Base-by-base conservation (phyloP, 2,113 vertebrate species). In the Pao palembangensis region DNA sequence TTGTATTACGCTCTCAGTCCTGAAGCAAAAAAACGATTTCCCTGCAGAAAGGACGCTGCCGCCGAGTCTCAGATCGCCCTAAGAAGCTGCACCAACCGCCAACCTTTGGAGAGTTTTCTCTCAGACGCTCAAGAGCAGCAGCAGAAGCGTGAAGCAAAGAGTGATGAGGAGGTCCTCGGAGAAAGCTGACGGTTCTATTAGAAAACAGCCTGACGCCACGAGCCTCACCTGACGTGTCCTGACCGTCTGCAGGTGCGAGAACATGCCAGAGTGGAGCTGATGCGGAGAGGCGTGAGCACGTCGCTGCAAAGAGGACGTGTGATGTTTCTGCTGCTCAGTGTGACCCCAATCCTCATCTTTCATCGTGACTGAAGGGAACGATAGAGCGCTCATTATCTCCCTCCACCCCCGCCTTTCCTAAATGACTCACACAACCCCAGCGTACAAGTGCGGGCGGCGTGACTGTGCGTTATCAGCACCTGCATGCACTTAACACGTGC, bases 311-410 rank as follows among this genome's bases (percentile, higher is more conserved):
- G 47, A 51, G 42, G 61, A 42, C 0, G 58, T 82, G 73, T 81
- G 71, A 81, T 76, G 75, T 72, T 54, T 54, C 63, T 68, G 70
- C 66, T 60, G 67, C 51, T 80, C 58, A 71, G 57, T 51, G 52
- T 77, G 78, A 80, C 82, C 82, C 81, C 67, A 68, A 78, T 78
- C 68, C 73, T 72, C 60, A 75, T 72, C 57, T 18, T 65, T 62
- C 60, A 56, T 20, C 51, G 59, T 20, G 67, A 59, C 56, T 51
- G 55, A 73, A 49, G 34, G 63, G 71, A 71, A 66, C 64, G 56
- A 17, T 34, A 54, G 16, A 54, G 71, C 6, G 16, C 55, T 76
- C 51, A 71, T 78, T 68, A 68, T 48, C 55, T 38, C 34, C 43
- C 42, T 47, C 47, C 51, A 17, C 43, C 43, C 17, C 14, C 43